These are phyloP conservation scores for Sipunculus nudus DNA, from an alignment of 2,888 invertebrate genomes.

Conservation along the genomic window DNA sequence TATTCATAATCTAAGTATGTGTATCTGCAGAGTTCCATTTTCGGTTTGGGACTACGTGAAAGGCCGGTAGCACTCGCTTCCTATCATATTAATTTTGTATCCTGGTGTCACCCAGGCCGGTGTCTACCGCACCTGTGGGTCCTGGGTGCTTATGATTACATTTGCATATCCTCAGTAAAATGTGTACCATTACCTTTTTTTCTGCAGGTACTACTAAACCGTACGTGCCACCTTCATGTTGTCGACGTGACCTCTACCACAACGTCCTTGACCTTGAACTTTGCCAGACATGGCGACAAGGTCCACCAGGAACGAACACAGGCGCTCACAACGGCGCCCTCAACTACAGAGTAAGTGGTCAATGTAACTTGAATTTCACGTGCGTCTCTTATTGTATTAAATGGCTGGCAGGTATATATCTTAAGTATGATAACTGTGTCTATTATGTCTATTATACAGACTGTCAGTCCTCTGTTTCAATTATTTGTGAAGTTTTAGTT, in stretches of 20 bases:
- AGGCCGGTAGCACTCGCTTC: too few relatives aligned
- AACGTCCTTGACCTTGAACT: constrained; percentile 34
- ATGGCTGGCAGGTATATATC: neutral
- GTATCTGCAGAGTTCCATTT: too few relatives aligned
- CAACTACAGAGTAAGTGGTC: constrained; percentile 38
- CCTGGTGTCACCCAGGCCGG: too few relatives aligned
- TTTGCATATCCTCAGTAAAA: neutral
- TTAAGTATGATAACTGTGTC: too few relatives aligned
- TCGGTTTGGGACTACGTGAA: too few relatives aligned
- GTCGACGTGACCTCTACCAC: constrained; percentile 38
- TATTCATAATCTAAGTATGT: too few relatives aligned
- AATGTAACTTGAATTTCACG: neutral
- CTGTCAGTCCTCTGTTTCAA: too few relatives aligned
- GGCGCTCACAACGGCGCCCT: constrained; percentile 44
- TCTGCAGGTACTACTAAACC: constrained; percentile 37
- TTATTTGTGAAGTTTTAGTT: too few relatives aligned
- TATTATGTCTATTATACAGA: too few relatives aligned
- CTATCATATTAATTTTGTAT: too few relatives aligned
- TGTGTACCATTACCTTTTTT: neutral
- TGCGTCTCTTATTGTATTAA: neutral
- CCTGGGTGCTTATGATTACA: too few relatives aligned
- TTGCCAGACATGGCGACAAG: constrained; percentile 42
- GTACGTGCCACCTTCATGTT: constrained; percentile 43
- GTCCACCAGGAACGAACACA: constrained; percentile 38
- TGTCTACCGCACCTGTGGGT: too few relatives aligned